These are phyloP conservation scores for Hepsetus odoe DNA, from an alignment of 2,113 vertebrate genomes.

Conservation along the genomic window DNA sequence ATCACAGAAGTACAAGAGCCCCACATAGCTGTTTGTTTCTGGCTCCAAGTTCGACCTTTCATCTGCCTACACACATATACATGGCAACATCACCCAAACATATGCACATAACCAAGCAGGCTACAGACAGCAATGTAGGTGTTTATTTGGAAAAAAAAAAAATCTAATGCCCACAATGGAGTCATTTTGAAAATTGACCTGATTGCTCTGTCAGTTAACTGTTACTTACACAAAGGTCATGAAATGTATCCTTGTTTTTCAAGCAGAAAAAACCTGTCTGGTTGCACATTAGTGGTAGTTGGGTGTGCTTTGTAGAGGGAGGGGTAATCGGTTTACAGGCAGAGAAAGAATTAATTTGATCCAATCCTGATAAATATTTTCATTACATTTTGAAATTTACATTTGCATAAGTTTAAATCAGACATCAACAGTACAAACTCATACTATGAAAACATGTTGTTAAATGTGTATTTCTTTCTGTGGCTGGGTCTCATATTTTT, in stretches of 20 bases:
- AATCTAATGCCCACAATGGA: background rate
- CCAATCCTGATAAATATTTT: no score
- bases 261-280: background rate
- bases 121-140: background rate
- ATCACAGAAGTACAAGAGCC: slow-evolving; percentile 1
- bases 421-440: no score
- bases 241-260: background rate
- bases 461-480: no score
- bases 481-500: no score
- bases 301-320: no score
- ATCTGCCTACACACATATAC: slow-evolving; percentile 45
- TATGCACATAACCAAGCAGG: background rate
- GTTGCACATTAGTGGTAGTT: background rate
- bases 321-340: no score
- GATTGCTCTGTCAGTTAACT: background rate
- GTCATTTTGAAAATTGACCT: background rate
- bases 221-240: background rate
- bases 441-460: no score
- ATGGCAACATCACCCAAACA: slow-evolving; percentile 51
- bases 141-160: slow-evolving; percentile 51
- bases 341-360: no score
- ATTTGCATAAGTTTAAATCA: no score
- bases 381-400: no score
- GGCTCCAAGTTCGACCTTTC: slow-evolving; percentile 42
- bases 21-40: slow-evolving; percentile 12